Evolutionary conservation across 2,797 vertebrate genomes (phyloP), one percentile per base, ranked within the genome.

Genomic region (Stomatorhinus walkeri): DNA sequence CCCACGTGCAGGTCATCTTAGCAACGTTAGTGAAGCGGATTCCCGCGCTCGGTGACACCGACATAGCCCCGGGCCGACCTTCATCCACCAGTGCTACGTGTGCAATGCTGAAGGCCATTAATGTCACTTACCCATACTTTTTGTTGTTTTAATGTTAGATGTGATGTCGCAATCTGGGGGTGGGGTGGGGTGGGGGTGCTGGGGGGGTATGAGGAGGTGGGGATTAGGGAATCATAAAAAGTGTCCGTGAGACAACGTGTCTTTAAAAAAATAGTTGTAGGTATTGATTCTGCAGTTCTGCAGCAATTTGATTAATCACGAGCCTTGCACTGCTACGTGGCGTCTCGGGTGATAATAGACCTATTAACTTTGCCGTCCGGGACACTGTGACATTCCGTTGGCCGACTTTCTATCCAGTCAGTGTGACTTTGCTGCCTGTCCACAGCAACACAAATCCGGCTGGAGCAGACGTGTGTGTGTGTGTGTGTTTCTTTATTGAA

Each of bases 321-420:
- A 87, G 85, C 52, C 28, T 56, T 87, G 52, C 32, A n/a, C 85
- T 40, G 52, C 51, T 43, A 43, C 9, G 52, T 28, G 24, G 1
- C 32, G 49, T 56, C 85, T 54, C 10, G 49, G 85, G 32, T 59
- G 51, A 56, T 87, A 87, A 87, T 87, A 87, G 85, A 56, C 52
- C 85, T 59, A 40, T 87, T 87, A 59, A 87, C 51, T 56, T 36
- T 32, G 24, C 48, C 83, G 49, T 54, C 87, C 87, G 64, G 87
- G 54, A 87, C 61, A 64, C 36, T 12, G 49, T 72, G 43, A 68
- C 56, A 46, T 88, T 88, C 87, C 8, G 22, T 28, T 68, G 87
- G 87, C 87, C n/a, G 68, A 88, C 59, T 48, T 88, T 88, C 5
- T 52, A 24, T 64, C n/a, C 43, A 88, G 40, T 12, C 61, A 88